Evolutionary conservation across 1,140 invertebrate species (phyloP).

Genomic region (Lithobius niger): DNA sequence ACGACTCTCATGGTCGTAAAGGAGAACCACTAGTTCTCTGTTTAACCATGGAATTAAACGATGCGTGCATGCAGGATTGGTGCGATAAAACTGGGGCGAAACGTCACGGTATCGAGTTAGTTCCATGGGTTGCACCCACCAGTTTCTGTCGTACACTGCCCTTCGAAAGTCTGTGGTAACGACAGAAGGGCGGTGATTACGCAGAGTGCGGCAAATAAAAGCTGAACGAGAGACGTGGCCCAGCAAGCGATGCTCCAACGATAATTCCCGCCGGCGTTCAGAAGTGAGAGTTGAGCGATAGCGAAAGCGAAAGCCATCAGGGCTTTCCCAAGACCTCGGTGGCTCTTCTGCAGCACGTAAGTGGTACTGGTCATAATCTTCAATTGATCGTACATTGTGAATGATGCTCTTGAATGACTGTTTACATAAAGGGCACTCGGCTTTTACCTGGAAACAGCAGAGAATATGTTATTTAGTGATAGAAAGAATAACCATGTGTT

Average conservation of each 20-base stretch:
- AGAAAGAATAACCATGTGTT: too few relatives aligned
- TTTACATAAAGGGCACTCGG: constrained; percentile 88
- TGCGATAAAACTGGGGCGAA: constrained; percentile 52
- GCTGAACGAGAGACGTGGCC: constrained; percentile 1
- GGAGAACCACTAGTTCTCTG: constrained; percentile 60
- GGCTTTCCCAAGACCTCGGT: constrained; percentile 6
- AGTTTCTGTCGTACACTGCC: constrained; percentile 56
- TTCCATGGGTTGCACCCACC: constrained; percentile 52
- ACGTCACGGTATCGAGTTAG: constrained; percentile 49
- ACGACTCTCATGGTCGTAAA: constrained; percentile 39
- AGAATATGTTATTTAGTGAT: not conserved
- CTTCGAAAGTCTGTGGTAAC: constrained; percentile 40
- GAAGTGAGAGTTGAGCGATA: constrained; percentile 39
- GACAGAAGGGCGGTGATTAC: constrained; percentile 8
- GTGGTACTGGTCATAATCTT: constrained; percentile 75
- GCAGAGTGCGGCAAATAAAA: constrained; percentile 12
- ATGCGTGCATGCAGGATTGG: constrained; percentile 60
- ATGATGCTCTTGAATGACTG: constrained; percentile 80
- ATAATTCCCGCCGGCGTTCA: constrained; percentile 37
- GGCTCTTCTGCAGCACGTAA: constrained; percentile 30
- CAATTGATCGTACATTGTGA: constrained; percentile 73
- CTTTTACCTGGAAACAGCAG: constrained; percentile 47
- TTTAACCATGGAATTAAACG: constrained; percentile 76
- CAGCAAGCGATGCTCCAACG: constrained; percentile 37
- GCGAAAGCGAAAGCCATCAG: constrained; percentile 17